Conservation (phyloP, 2,797 vertebrate species). For the Hypotaenidia philippensis region DNA sequence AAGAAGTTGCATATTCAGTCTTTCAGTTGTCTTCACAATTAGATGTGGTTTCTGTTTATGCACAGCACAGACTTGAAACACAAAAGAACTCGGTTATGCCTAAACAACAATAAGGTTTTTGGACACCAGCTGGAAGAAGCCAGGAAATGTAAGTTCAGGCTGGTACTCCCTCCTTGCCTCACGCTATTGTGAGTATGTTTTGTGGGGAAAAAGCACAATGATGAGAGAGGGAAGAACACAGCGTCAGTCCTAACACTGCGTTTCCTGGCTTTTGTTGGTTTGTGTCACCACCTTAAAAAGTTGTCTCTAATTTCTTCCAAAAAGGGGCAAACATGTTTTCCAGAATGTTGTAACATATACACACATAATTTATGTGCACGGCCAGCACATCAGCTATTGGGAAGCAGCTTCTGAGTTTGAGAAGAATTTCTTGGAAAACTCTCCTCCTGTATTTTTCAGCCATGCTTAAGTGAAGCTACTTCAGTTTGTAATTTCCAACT, state of each 20-base stretch:
- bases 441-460: conserved; percentile 28
- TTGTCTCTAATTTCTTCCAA: conserved; percentile 70
- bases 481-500: conserved; percentile 59
- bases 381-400: not conserved
- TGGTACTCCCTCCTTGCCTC: conserved; percentile 33
- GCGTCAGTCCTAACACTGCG: not conserved
- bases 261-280: conserved; percentile 75
- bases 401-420: not conserved
- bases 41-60: not conserved
- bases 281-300: conserved; percentile 57
- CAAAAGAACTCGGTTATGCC: not conserved
- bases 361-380: not conserved
- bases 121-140: conserved; percentile 24
- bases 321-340: conserved; percentile 45
- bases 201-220: conserved; percentile 43
- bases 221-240: conserved; percentile 51
- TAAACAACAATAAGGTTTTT: conserved; percentile 56
- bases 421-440: not conserved
- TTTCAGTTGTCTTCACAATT: not conserved
- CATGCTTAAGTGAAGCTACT: conserved; percentile 11
- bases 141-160: conserved; percentile 67
- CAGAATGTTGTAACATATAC: not conserved
- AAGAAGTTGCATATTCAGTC: not conserved
- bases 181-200: not conserved
- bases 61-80: not conserved